Percentiles rank a stretch among this genome's conserved stretches.
phyloP scores from a whole-genome alignment of 2,888 invertebrate genomes.

The Torymus aiolomorphi region DNA sequence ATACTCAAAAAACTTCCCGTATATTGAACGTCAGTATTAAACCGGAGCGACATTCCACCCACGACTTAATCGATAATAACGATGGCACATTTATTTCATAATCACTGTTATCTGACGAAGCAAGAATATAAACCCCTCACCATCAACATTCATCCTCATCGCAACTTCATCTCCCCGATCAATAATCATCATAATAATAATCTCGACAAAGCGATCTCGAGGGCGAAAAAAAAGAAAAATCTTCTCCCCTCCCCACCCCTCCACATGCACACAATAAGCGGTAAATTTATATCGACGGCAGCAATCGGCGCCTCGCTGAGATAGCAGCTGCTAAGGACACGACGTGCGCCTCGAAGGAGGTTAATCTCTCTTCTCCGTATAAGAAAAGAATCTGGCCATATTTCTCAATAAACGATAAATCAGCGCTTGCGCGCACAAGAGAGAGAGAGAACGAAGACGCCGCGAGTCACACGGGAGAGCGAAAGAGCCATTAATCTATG shows the following conservation, averaged over 20 bases:
- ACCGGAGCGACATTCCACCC: too few relatives aligned
- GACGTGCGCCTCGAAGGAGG: conserved; percentile 60
- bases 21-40: too few relatives aligned
- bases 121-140: conserved; percentile 16
- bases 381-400: conserved; percentile 68
- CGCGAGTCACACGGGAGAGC: conserved; percentile 56
- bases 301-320: conserved; percentile 47
- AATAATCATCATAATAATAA: conserved; percentile 45
- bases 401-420: conserved; percentile 76
- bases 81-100: neutral
- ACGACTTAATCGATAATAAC: too few relatives aligned
- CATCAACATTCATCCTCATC: neutral
- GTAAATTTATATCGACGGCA: conserved; percentile 42
- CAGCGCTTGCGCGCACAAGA: conserved; percentile 57
- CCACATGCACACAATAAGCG: conserved; percentile 28
- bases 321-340: conserved; percentile 29
- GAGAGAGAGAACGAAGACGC: conserved; percentile 61
- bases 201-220: conserved; percentile 31
- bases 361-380: conserved; percentile 66
- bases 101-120: conserved; percentile 1
- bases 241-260: neutral
- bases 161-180: conserved; percentile 22
- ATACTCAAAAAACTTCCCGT: too few relatives aligned
- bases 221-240: conserved; percentile 4
- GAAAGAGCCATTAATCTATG: conserved; percentile 74